Percentiles rank a stretch among this genome's conserved stretches.
Evolutionary conservation across 2,888 invertebrate genomes (phyloP).

Genomic region (Drosophila cracens): DNA sequence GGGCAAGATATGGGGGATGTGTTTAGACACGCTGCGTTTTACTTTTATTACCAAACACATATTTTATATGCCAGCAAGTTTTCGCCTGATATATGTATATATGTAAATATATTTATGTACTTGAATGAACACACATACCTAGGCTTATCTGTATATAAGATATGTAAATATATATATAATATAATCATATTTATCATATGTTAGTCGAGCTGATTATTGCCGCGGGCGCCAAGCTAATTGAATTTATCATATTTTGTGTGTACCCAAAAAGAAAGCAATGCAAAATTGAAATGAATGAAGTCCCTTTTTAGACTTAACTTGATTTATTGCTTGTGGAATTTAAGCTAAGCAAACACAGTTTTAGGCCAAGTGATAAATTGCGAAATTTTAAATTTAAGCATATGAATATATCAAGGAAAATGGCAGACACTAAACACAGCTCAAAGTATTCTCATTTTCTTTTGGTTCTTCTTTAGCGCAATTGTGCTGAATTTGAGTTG

Average conservation of each 20-base stretch:
- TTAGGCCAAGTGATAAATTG: background rate
- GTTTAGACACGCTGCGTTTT: constrained; percentile 44
- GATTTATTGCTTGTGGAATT: constrained; percentile 15
- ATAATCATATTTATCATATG: constrained; percentile 44
- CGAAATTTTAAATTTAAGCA: background rate
- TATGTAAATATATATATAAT: constrained; percentile 20
- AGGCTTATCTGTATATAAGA: constrained; percentile 28
- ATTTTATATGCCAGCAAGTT: constrained; percentile 58
- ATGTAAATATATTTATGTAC: constrained; percentile 5
- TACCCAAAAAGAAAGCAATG: constrained; percentile 18
- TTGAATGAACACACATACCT: constrained; percentile 12
- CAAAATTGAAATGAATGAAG: constrained; percentile 2
- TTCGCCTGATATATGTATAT: constrained; percentile 8
- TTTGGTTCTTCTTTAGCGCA: background rate
- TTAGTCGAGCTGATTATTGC: constrained; percentile 58
- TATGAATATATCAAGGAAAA: background rate
- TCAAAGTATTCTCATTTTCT: background rate
- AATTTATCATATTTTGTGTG: constrained; percentile 34
- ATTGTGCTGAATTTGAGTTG: constrained; percentile 6
- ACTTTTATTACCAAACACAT: constrained; percentile 54
- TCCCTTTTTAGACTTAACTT: background rate
- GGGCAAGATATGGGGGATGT: constrained; percentile 8
- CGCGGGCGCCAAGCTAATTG: constrained; percentile 39
- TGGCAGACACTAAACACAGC: background rate
- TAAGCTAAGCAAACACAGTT: background rate